Conservation (phyloP, 2,888 invertebrate species). For the Coelinius sp. region DNA sequence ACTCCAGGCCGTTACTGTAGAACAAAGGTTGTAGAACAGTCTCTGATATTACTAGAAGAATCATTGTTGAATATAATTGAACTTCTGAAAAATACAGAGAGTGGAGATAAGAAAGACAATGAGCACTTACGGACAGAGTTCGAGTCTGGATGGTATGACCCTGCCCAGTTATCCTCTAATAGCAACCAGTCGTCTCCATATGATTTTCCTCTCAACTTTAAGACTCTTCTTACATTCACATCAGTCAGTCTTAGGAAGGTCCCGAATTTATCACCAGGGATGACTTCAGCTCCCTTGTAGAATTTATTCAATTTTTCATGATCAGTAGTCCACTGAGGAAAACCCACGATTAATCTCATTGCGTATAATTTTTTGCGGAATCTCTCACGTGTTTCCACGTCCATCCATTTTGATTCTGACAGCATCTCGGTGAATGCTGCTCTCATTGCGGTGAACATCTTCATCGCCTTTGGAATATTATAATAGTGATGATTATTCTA, state of each 20-base stretch:
- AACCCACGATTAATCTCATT: constrained; percentile 85
- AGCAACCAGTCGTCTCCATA: constrained; percentile 81
- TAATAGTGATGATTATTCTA: not conserved
- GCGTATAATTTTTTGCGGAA: constrained; percentile 80
- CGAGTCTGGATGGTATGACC: constrained; percentile 79
- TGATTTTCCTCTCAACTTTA: constrained; percentile 76
- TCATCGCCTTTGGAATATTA: constrained; percentile 73
- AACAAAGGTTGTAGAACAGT: constrained; percentile 73
- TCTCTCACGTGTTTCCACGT: constrained; percentile 77
- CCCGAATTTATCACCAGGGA: constrained; percentile 76
- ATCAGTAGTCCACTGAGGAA: constrained; percentile 84
- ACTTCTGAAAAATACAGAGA: too few species aligned
- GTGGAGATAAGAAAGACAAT: constrained; percentile 6
- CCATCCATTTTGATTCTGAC: constrained; percentile 85
- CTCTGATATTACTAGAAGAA: constrained; percentile 70
- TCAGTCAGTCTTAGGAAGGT: constrained; percentile 76
- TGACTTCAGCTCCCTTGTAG: constrained; percentile 78
- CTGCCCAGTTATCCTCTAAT: too few species aligned
- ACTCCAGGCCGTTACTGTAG: constrained; percentile 80
- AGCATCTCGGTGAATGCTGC: constrained; percentile 82
- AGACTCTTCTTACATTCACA: constrained; percentile 74
- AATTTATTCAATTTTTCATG: constrained; percentile 78
- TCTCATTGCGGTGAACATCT: constrained; percentile 84
- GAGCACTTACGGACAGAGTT: constrained; percentile 82
- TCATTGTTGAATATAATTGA: constrained; percentile 18